A percentile compares a stretch with the other conserved stretches of the same genome.
Conservation (phyloP, 2,888 invertebrate species). For the Dinocampus coccinellae region DNA sequence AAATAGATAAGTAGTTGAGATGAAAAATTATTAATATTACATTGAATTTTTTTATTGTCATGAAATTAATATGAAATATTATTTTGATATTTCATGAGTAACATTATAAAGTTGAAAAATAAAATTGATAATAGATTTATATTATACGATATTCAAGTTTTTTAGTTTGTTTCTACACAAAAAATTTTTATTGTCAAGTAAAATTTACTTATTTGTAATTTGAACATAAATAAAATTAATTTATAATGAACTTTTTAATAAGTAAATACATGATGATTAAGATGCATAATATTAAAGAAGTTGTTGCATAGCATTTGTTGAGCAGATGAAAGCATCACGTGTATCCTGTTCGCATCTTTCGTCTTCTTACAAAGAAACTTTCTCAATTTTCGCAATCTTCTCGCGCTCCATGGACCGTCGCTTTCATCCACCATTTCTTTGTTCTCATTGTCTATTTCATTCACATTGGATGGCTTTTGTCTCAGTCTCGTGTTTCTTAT, state of each 20-base stretch:
- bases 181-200: too few species aligned
- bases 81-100: too few species aligned
- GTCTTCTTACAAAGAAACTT: slow-evolving; percentile 23
- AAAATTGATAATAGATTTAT: too few species aligned
- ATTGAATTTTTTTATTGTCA: too few species aligned
- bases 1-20: too few species aligned
- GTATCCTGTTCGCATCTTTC: background rate
- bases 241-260: background rate
- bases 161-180: too few species aligned
- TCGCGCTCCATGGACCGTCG: background rate
- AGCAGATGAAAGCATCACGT: background rate
- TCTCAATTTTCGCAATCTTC: slow-evolving; percentile 34
- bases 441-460: slow-evolving; percentile 10
- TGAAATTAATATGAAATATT: too few species aligned
- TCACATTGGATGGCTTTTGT: background rate
- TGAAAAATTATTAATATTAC: too few species aligned
- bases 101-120: too few species aligned
- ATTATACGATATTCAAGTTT: too few species aligned
- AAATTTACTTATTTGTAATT: background rate
- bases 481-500: slow-evolving; percentile 23
- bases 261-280: background rate
- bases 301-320: background rate
- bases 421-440: background rate
- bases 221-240: background rate
- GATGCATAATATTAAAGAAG: background rate